phyloP scores from a whole-genome alignment of 92 coral and sea anemone genomes.

The Palythoa heliodiscus region DNA sequence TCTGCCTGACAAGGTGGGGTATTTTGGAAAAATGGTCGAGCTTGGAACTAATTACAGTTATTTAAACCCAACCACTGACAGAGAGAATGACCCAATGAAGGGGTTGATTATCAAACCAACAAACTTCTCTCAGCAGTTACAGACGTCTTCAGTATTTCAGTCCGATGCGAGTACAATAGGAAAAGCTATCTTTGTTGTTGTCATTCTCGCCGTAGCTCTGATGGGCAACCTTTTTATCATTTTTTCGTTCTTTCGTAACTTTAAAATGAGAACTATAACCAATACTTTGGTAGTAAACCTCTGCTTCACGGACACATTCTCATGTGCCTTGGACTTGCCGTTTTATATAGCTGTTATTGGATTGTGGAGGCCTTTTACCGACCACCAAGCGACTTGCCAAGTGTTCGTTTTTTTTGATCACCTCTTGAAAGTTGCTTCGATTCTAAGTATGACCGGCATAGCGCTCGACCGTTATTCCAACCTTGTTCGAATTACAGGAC shows the following conservation, averaged over 20 bases:
- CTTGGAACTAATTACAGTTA: not conserved
- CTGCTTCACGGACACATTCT: constrained; percentile 67
- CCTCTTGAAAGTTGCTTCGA: constrained; percentile 56
- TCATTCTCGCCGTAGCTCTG: constrained; percentile 41
- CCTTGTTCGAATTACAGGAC: constrained; percentile 56
- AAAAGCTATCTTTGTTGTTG: constrained; percentile 18
- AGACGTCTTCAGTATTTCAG: not conserved
- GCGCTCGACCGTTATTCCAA: constrained; percentile 69
- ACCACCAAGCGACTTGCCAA: constrained; percentile 41
- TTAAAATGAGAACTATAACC: constrained; percentile 77
- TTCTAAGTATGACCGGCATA: constrained; percentile 69
- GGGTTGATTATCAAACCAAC: not conserved
- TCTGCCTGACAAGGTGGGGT: not conserved
- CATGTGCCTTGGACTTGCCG: constrained; percentile 59
- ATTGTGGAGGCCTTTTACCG: constrained; percentile 30
- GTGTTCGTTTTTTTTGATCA: constrained; percentile 56
- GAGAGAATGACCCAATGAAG: not conserved
- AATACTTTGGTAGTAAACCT: constrained; percentile 70
- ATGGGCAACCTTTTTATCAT: constrained; percentile 57
- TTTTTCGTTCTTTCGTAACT: constrained; percentile 58
- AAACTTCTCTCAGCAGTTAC: not conserved
- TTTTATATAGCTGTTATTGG: constrained; percentile 46
- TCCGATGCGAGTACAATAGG: constrained; percentile 1
- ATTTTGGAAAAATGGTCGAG: not conserved
- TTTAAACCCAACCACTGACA: not conserved